A percentile compares a stretch with the other conserved stretches of the same genome.
Evolutionary conservation across 2,113 vertebrate genomes (phyloP).

Genomic region (Acanthochromis polyacanthus): DNA sequence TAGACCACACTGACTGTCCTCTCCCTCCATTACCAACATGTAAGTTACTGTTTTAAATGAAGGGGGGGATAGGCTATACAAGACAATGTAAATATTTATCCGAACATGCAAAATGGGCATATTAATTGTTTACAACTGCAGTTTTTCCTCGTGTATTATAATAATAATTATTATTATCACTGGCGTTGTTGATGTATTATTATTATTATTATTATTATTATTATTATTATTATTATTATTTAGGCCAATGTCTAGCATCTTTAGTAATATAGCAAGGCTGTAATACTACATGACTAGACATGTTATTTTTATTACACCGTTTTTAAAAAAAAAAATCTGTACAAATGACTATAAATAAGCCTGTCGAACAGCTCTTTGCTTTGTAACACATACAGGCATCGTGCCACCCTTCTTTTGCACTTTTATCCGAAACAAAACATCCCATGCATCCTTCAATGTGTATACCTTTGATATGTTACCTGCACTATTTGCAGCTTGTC

Average conservation of each 20-base stretch:
- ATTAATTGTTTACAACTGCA: slow-evolving; percentile 1
- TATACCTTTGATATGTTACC: slow-evolving; percentile 14
- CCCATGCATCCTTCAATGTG: neutral
- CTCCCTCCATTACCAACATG: slow-evolving; percentile 39
- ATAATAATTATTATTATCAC: no score
- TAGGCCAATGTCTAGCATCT: no score
- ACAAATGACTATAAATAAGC: slow-evolving; percentile 12
- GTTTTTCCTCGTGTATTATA: neutral
- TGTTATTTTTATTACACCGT: slow-evolving; percentile 20
- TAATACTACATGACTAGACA: slow-evolving; percentile 26
- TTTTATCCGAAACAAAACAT: slow-evolving; percentile 16
- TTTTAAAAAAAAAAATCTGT: neutral
- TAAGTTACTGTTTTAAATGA: neutral
- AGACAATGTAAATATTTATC: slow-evolving; percentile 62
- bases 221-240: slow-evolving; percentile 38
- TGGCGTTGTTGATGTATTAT: no score
- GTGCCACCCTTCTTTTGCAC: slow-evolving; percentile 38
- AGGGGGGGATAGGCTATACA: neutral
- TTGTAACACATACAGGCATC: slow-evolving; percentile 5
- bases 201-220: slow-evolving; percentile 23
- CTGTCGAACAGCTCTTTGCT: slow-evolving; percentile 4
- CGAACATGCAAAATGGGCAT: slow-evolving; percentile 15
- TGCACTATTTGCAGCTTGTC: slow-evolving; percentile 17
- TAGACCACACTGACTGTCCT: slow-evolving; percentile 52
- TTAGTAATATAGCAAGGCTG: no score